Conservation (phyloP, 2,113 vertebrate species). For the Pao palembangensis region DNA sequence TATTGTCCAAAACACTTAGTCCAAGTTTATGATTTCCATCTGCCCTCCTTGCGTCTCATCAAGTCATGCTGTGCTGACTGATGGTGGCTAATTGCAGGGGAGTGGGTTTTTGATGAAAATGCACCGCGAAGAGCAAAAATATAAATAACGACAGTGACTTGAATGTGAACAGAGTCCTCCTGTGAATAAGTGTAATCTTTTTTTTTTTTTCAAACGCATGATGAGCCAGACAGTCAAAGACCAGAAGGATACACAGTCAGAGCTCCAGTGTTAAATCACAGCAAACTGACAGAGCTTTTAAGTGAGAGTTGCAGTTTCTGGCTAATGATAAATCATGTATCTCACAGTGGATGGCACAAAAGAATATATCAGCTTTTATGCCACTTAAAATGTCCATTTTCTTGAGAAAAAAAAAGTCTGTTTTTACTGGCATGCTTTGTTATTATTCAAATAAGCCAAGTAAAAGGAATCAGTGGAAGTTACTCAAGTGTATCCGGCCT, state of each 20-base stretch:
- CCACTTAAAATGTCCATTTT: conserved; percentile 36
- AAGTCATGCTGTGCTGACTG: conserved; percentile 47
- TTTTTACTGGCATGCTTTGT: conserved; percentile 16
- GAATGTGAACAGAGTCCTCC: conserved; percentile 25
- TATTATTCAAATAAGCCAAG: conserved; percentile 33
- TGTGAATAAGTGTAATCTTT: conserved; percentile 42
- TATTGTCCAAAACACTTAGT: conserved; percentile 52
- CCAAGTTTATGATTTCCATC: conserved; percentile 56
- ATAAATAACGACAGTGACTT: conserved; percentile 45
- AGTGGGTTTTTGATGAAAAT: conserved; percentile 55
- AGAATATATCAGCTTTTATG: conserved; percentile 31
- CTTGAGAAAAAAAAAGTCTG: conserved; percentile 13
- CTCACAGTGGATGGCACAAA: conserved; percentile 37
- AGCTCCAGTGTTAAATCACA: conserved; percentile 48
- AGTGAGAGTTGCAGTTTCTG: conserved; percentile 44
- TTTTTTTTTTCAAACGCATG: conserved; percentile 15
- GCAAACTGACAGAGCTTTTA: conserved; percentile 38
- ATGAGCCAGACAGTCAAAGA: conserved; percentile 36
- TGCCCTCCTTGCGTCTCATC: conserved; percentile 64
- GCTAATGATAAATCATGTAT: conserved; percentile 46
- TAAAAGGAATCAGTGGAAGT: conserved; percentile 52
- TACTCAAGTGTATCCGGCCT: conserved; percentile 29
- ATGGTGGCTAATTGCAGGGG: conserved; percentile 49
- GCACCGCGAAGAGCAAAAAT: conserved; percentile 65
- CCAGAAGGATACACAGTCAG: conserved; percentile 42